Percentiles rank a stretch among this genome's conserved stretches.
Evolutionary conservation across 2,888 invertebrate genomes (phyloP).

Genomic region (Piscicola geometra): DNA sequence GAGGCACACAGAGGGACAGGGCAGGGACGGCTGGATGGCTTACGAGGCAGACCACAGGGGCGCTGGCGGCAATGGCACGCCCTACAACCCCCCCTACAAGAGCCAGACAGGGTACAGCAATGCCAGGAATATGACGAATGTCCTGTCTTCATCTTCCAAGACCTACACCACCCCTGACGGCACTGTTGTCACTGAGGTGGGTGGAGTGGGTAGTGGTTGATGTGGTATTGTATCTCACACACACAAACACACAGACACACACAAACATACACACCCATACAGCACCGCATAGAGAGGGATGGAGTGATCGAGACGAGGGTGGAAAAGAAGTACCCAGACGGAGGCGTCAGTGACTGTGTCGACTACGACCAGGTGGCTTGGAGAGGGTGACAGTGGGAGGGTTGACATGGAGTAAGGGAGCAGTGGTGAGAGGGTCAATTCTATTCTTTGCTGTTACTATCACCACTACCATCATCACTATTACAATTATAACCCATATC

Average conservation of each 20-base stretch:
- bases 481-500: no score
- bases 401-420: no score
- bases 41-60: background rate
- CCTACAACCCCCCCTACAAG: background rate
- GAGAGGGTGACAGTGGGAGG: background rate
- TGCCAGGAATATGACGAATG: background rate
- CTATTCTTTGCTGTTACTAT: background rate
- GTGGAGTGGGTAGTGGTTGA: no score
- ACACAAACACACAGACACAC: background rate
- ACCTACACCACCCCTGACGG: slow-evolving; percentile 36
- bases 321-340: slow-evolving; percentile 34
- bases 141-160: slow-evolving; percentile 20
- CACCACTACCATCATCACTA: background rate
- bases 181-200: slow-evolving; percentile 35
- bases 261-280: background rate
- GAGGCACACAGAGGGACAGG: background rate
- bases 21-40: background rate
- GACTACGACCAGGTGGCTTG: slow-evolving; percentile 33
- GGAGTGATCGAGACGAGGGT: slow-evolving; percentile 38
- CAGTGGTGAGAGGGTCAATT: no score
- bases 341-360: slow-evolving; percentile 20
- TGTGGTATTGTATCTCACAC: no score
- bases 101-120: background rate
- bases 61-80: background rate
- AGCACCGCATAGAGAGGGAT: slow-evolving; percentile 34